A percentile compares a stretch with the other conserved stretches of the same genome.
phyloP scores from a whole-genome alignment of 1,140 invertebrate species.

The Tribolium madens region DNA sequence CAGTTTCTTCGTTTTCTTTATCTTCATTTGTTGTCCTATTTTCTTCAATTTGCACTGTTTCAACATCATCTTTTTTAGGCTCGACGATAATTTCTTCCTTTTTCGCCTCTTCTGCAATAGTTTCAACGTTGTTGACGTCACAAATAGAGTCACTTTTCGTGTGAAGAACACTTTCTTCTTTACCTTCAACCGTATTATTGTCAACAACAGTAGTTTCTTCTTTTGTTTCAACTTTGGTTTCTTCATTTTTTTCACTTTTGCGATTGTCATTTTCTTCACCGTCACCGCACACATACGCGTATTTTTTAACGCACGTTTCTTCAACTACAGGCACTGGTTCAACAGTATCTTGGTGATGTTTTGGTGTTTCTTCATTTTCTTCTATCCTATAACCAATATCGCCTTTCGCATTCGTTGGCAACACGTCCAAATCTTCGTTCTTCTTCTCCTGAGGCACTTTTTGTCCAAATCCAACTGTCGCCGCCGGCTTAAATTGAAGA shows the following conservation, averaged over 20 bases:
- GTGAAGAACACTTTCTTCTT: too few species aligned
- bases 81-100: too few species aligned
- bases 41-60: too few species aligned
- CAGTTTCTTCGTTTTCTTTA: conserved; percentile 59
- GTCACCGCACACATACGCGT: conserved; percentile 48
- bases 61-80: too few species aligned
- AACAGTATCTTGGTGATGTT: not conserved
- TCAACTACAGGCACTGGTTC: conserved; percentile 18
- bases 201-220: too few species aligned
- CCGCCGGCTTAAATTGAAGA: conserved; percentile 38
- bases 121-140: too few species aligned
- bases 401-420: not conserved
- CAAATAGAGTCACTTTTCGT: too few species aligned
- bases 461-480: conserved; percentile 23
- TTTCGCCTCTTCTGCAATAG: too few species aligned
- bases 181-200: too few species aligned
- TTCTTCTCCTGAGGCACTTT: conserved; percentile 28
- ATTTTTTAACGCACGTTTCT: conserved; percentile 10
- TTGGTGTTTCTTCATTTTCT: conserved; percentile 12
- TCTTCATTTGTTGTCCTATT: too few species aligned
- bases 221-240: conserved; percentile 61
- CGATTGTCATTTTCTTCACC: conserved; percentile 53
- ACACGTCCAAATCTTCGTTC: not conserved
- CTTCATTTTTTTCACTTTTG: conserved; percentile 52
- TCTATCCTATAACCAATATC: conserved; percentile 18